phyloP scores from a whole-genome alignment of 2,888 invertebrate species.

The Leptopilina syphax region DNA sequence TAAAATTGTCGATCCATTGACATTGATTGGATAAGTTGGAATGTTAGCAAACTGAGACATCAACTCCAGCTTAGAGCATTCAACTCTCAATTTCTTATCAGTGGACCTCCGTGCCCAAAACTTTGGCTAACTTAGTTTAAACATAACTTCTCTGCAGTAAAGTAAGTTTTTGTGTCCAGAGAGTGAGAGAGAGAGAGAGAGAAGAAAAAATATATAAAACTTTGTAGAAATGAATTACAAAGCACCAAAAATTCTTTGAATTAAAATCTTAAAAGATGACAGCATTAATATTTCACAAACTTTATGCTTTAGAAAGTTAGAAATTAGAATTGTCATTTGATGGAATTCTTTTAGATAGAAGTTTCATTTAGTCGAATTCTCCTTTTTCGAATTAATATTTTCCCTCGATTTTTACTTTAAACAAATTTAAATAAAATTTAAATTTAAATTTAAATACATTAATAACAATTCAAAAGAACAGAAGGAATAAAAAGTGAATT shows the following conservation, averaged over 20 bases:
- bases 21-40: conserved; percentile 7
- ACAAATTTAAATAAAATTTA: no score
- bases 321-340: no score
- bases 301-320: no score
- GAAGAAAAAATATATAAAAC: not conserved
- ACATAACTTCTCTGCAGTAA: conserved; percentile 25
- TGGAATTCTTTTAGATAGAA: no score
- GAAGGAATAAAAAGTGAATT: no score
- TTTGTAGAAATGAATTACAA: not conserved
- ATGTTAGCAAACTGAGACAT: not conserved
- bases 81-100: conserved; percentile 36
- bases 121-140: conserved; percentile 38
- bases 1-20: conserved; percentile 20
- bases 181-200: not conserved
- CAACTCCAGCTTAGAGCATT: conserved; percentile 18
- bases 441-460: no score
- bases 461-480: no score
- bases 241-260: not conserved
- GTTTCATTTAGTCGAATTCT: no score
- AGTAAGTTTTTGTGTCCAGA: conserved; percentile 26
- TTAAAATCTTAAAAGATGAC: no score
- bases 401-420: no score
- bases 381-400: no score
- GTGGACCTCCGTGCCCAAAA: conserved; percentile 26
- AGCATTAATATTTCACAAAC: no score